These are phyloP conservation scores for Eunapius fragilis DNA, from an alignment of 37 sponge, comb jelly and placozoan species.

Conservation along the genomic window DNA sequence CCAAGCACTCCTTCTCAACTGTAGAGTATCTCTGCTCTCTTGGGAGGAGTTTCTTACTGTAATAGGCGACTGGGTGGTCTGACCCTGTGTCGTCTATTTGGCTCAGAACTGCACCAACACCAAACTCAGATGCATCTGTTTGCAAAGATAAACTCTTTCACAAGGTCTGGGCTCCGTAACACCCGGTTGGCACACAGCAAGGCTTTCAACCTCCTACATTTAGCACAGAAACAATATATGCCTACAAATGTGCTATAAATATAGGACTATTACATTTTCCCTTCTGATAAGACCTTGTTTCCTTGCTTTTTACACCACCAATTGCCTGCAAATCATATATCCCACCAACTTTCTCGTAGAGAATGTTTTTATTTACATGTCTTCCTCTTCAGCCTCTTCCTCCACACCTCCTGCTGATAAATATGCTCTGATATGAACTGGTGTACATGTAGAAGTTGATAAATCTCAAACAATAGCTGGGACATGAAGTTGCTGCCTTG, in stretches of 20 bases:
- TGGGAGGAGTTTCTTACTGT: slow-evolving; percentile 36
- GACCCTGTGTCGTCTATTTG: slow-evolving; percentile 19
- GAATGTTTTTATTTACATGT: no score
- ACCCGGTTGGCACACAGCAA: slow-evolving; percentile 19
- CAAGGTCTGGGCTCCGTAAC: slow-evolving; percentile 26
- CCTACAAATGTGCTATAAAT: no score
- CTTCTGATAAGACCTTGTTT: slow-evolving; percentile 21
- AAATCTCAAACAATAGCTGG: slow-evolving; percentile 7
- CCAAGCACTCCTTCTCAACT: slow-evolving; percentile 40
- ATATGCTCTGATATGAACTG: no score
- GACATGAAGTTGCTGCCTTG: no score
- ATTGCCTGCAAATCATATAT: no score
- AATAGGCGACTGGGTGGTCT: slow-evolving; percentile 45
- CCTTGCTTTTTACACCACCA: no score
- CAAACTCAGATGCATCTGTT: slow-evolving; percentile 55
- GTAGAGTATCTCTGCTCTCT: slow-evolving; percentile 35
- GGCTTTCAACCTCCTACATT: slow-evolving; percentile 4
- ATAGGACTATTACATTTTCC: no score
- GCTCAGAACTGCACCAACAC: slow-evolving; percentile 57
- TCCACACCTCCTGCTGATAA: no score
- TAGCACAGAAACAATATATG: no score
- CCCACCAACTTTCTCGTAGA: no score
- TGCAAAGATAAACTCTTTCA: slow-evolving; percentile 29
- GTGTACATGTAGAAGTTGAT: not conserved
- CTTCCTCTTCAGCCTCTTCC: no score